Evolutionary conservation across 2,113 vertebrate species (phyloP).

Genomic region (Podocnemis expansa): DNA sequence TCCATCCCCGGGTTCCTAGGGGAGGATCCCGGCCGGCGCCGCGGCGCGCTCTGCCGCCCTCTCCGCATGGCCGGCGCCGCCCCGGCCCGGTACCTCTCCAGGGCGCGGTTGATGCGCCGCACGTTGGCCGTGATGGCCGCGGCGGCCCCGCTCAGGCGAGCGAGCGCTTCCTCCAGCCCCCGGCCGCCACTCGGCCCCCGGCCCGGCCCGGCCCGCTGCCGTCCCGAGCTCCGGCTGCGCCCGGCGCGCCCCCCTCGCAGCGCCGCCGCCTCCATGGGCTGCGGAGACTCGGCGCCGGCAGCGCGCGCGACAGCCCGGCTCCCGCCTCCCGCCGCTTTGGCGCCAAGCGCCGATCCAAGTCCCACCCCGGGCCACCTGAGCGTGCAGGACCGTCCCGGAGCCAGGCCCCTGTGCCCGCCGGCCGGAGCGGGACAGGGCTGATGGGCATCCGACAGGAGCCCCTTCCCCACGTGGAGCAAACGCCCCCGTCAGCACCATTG

Average conservation of each 20-base stretch:
- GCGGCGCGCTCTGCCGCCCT: not conserved
- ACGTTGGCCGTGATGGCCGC: not conserved
- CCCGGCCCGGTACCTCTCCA: conserved; percentile 3
- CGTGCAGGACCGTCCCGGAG: not conserved
- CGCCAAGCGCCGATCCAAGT: no score
- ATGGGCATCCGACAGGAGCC: not conserved
- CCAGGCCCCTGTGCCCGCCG: no score
- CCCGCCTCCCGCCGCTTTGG: no score
- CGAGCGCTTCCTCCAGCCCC: not conserved
- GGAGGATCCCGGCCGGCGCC: not conserved
- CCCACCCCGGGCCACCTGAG: not conserved
- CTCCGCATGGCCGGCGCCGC: not conserved
- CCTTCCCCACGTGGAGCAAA: no score
- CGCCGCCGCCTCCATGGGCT: not conserved
- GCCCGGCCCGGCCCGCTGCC: not conserved
- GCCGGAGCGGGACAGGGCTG: not conserved
- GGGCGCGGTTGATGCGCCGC: not conserved
- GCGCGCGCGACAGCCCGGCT: no score
- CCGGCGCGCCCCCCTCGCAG: not conserved
- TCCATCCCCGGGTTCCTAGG: not conserved
- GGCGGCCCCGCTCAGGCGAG: not conserved
- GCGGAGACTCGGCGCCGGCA: no score
- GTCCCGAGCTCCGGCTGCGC: not conserved
- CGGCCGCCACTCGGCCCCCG: not conserved
- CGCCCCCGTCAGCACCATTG: no score